phyloP scores from a whole-genome alignment of 2,113 vertebrate genomes.

The Donacobius atricapilla region DNA sequence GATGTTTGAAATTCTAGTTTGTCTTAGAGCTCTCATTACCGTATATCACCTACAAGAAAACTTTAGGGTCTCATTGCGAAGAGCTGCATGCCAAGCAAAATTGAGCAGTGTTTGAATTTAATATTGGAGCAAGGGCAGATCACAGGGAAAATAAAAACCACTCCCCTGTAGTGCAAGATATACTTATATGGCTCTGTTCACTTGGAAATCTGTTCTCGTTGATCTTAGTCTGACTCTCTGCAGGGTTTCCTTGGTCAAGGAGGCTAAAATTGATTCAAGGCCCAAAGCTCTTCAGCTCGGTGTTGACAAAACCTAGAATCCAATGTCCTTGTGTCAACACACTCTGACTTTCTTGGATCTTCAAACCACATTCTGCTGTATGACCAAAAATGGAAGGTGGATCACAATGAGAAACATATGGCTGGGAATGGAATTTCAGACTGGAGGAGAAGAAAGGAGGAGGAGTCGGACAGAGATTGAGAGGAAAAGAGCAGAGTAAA shows the following conservation, averaged over 20 bases:
- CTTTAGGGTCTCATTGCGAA: background rate
- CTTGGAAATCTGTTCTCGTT: constrained; percentile 47
- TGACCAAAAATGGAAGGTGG: constrained; percentile 64
- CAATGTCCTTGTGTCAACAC: constrained; percentile 44
- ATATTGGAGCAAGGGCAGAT: background rate
- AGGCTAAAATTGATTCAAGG: constrained; percentile 62
- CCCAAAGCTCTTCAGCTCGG: constrained; percentile 33
- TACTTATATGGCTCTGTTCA: constrained; percentile 60
- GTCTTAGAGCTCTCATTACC: background rate
- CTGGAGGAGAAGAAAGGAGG: constrained; percentile 20
- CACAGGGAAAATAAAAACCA: constrained; percentile 34
- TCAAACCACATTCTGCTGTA: constrained; percentile 43
- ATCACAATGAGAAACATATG: constrained; percentile 59
- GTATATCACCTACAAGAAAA: background rate
- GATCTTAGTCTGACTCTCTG: constrained; percentile 55
- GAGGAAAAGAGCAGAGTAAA: background rate
- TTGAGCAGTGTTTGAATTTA: constrained; percentile 12
- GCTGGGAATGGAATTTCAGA: constrained; percentile 40
- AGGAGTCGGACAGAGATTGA: background rate
- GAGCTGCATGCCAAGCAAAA: constrained; percentile 11
- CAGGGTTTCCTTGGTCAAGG: constrained; percentile 57
- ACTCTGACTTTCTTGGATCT: constrained; percentile 43
- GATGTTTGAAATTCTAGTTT: background rate
- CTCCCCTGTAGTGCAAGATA: constrained; percentile 27
- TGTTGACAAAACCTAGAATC: constrained; percentile 61